Base-by-base conservation (phyloP, 2,113 vertebrate genomes). In the Eclectus roratus region DNA sequence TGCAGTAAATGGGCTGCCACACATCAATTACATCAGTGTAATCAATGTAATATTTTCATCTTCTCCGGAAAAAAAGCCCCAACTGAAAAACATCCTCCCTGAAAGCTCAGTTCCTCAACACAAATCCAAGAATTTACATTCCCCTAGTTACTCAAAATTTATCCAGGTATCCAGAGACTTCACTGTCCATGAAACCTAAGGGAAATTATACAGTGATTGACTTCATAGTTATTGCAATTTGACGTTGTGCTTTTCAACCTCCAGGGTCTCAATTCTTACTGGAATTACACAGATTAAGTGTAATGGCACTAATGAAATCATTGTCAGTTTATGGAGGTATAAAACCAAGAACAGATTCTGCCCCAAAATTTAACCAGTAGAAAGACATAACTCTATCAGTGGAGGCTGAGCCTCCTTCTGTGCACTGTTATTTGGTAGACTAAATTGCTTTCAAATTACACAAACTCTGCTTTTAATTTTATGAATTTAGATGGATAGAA, bases 161-260 rank as follows among this genome's bases (percentile, higher is more conserved):
- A 69, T 73, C 83, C 73, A 77, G 37, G 33, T 89, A 85, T 87
- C 50, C 68, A 80, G 76, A 74, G 83, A 91, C 35, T 63, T 85
- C 78, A 50, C 66, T 77, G 55, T 9, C 70, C 41, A 24, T 60
- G 74, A 85, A 94, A 89, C 63, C 78, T 74, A 64, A 71, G 74
- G 83, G 86, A 95, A 97, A 95, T 92, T 49, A 93, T 60, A 37
- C 44, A 91, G 77, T 86, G 87, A 94, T 89, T 95, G 72, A 64
- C 88, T 93, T 95, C 77, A 87, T 53, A 73, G 72, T 79, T 95
- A 86, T 66, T 95, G 89, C 81, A 93, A 81, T 89, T 89, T 29
- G 23, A 84, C 89, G 50, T 41, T 78, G 68, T 68, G 68, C 69
- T 90, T 88, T 86, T 92, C 73, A 69, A 81, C 39, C 69, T 91